Evolutionary conservation across 2,888 invertebrate species (phyloP), one percentile per base, ranked within the genome.

Genomic region (Drosophila fulvimacula): DNA sequence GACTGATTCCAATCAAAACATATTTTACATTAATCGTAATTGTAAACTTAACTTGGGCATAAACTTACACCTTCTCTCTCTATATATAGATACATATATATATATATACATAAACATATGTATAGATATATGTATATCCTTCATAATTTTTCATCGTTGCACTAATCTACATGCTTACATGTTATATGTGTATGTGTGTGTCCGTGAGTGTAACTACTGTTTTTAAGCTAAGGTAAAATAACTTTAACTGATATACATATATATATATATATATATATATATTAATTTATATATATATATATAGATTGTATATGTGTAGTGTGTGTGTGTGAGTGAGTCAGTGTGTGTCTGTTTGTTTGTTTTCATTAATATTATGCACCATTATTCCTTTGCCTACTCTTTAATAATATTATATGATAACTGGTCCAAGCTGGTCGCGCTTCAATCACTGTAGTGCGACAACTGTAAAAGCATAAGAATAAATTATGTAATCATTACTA

Each of bases 321-420:
- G 27, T 30, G 27, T 59, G 19, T 52, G 30, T 69, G 60, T 69
- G 59, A 62, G 53, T 63, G 53, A 64, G 57, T 53, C 1, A 11
- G 30, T 55, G 17, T 44, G 17, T 60, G 44, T 61, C 44, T 65
- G 58, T 65, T 48, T 51, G 44, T 51, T 5, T 36, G 52, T 76
- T 67, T 69, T 63, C 60, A 69, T 64, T 84, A 74, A 65, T 61
- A 51, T 81, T 81, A 87, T 89, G 89, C 82, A 82, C 82, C 82
- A 82, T 87, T 89, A 81, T 79, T 85, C 85, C 70, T 87, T 75
- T 89, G 82, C 88, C 88, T 82, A 82, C 82, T 56, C 76, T 44
- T 52, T 57, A 59, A 59, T 80, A 46, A 30, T 76, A 80, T 82
- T 73, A 71, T 84, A 86, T 89, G 80, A 88, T 83, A 88, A 89